phyloP scores from a whole-genome alignment of 2,888 invertebrate genomes.

The Philonicus albiceps region DNA sequence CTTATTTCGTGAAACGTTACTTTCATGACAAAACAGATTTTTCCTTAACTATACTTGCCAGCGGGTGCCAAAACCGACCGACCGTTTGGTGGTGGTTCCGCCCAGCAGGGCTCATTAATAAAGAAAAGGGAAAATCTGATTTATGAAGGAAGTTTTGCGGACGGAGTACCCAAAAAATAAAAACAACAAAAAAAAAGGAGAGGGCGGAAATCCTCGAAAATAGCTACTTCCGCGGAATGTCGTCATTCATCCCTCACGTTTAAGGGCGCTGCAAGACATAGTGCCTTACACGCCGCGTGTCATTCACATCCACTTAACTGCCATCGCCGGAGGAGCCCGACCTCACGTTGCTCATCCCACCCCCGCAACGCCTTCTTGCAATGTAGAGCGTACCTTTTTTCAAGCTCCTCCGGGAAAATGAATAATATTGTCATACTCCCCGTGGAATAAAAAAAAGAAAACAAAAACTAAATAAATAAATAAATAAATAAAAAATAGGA shows the following conservation, averaged over 20 bases:
- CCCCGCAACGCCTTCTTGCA: not conserved
- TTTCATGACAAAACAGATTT: not conserved
- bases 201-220: not conserved
- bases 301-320: not conserved
- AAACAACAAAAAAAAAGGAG: too few species aligned
- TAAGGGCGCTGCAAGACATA: not conserved
- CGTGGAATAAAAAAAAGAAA: not conserved
- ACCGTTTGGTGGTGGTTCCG: not conserved
- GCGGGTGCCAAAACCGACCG: not conserved
- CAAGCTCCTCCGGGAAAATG: not conserved
- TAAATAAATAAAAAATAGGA: not conserved
- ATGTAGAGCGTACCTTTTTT: not conserved
- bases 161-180: not conserved
- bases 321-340: not conserved
- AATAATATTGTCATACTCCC: not conserved
- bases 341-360: not conserved
- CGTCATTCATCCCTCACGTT: not conserved
- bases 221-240: not conserved
- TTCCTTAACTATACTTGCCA: not conserved
- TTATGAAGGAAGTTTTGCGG: not conserved
- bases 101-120: not conserved
- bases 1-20: not conserved
- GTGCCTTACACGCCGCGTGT: not conserved
- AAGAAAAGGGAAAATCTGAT: not conserved
- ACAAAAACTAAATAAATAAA: too few species aligned